Evolutionary conservation across 2,113 vertebrate species (phyloP).

Genomic region (Elgaria multicarinata): DNA sequence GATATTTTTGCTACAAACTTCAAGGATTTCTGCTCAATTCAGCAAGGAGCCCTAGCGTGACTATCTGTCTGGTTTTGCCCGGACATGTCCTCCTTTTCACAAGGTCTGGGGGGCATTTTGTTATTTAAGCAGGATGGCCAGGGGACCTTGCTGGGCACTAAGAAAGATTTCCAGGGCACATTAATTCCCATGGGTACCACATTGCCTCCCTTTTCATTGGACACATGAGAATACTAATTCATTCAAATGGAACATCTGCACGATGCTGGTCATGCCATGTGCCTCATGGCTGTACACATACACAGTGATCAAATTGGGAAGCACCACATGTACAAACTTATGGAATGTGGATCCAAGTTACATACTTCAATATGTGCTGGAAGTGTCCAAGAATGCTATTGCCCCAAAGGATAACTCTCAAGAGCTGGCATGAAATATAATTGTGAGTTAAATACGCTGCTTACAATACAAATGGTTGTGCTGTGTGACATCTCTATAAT

Average conservation of each 20-base stretch:
- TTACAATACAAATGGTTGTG: rapidly evolving
- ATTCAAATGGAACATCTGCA: not conserved
- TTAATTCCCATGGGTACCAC: no score
- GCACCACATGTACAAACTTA: not conserved
- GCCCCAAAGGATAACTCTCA: not conserved
- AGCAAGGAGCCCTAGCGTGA: no score
- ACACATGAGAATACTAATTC: not conserved
- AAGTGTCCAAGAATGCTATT: not conserved
- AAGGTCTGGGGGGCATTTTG: no score
- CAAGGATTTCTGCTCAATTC: no score
- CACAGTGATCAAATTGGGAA: not conserved
- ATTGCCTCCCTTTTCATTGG: not conserved
- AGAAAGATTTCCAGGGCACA: no score
- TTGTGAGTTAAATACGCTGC: not conserved
- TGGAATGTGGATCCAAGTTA: not conserved
- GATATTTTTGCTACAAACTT: no score
- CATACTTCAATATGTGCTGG: not conserved
- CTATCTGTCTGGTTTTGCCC: no score
- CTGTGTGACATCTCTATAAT: not conserved
- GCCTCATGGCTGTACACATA: no score
- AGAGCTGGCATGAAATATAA: not conserved
- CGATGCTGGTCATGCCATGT: not conserved
- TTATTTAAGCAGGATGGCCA: no score
- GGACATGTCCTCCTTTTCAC: no score
- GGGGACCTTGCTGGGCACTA: no score